These are phyloP conservation scores for Rhopalosiphum nymphaeae DNA, from an alignment of 2,888 invertebrate species.

Conservation along the genomic window DNA sequence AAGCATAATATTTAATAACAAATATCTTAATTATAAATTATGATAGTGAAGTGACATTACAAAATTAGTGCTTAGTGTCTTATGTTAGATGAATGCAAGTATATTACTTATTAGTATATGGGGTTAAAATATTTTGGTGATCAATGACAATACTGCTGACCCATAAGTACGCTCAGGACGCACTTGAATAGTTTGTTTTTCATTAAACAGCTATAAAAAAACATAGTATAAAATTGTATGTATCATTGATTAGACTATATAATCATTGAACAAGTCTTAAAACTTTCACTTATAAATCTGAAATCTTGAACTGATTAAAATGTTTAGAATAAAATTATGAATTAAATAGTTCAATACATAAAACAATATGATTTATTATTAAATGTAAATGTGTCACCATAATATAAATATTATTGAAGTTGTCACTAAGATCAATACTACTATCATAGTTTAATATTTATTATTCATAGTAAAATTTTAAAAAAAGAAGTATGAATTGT, in stretches of 20 bases:
- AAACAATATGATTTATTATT: background rate
- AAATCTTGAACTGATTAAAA: background rate
- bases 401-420: background rate
- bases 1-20: background rate
- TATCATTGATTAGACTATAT: background rate
- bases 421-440: background rate
- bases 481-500: background rate
- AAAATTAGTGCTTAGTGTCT: background rate
- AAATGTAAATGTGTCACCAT: background rate
- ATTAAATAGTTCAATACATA: background rate
- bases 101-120: conserved; percentile 50
- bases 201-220: conserved; percentile 51
- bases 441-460: background rate
- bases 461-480: background rate
- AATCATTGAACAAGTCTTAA: too few relatives aligned
- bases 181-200: conserved; percentile 39
- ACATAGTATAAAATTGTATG: background rate
- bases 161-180: background rate
- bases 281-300: background rate
- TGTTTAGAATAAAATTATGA: background rate
- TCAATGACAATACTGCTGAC: background rate
- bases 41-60: background rate
- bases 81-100: conserved; percentile 48
- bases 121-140: conserved; percentile 46
- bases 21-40: background rate